Conservation (phyloP, 2,113 vertebrate genomes). For the Catharus minimus region DNA sequence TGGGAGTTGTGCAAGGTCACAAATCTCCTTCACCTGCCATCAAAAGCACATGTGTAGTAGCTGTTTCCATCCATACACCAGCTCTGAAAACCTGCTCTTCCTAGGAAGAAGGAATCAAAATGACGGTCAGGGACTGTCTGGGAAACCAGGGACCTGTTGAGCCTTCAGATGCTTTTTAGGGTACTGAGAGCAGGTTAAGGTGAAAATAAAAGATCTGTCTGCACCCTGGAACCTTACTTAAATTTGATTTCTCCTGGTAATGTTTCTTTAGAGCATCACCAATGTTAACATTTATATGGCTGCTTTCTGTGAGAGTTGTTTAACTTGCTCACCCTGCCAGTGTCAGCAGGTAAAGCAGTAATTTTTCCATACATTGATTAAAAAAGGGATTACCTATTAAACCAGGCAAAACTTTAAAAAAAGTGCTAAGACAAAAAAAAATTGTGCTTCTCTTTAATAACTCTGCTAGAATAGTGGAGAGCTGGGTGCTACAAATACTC, state of each 20-base stretch:
- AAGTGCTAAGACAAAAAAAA: background rate
- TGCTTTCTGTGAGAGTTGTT: background rate
- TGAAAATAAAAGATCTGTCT: background rate
- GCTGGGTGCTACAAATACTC: background rate
- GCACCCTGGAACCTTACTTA: background rate
- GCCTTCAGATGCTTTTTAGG: background rate
- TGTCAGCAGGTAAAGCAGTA: background rate
- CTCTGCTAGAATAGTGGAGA: background rate
- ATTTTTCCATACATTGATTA: background rate
- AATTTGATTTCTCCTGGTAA: background rate
- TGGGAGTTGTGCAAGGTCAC: background rate
- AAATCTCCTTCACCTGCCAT: background rate
- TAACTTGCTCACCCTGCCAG: background rate
- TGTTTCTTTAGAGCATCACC: background rate
- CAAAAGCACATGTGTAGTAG: background rate
- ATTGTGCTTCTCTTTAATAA: background rate
- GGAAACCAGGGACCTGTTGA: background rate
- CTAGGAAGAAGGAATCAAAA: background rate
- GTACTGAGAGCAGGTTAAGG: background rate
- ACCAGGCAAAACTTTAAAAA: background rate
- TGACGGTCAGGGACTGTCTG: background rate
- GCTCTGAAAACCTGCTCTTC: background rate
- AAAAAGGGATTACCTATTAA: background rate
- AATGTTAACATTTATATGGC: background rate
- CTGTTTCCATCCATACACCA: fast-evolving